phyloP scores from a whole-genome alignment of 37 sponge, comb jelly and placozoan genomes.

The Corticium candelabrum region DNA sequence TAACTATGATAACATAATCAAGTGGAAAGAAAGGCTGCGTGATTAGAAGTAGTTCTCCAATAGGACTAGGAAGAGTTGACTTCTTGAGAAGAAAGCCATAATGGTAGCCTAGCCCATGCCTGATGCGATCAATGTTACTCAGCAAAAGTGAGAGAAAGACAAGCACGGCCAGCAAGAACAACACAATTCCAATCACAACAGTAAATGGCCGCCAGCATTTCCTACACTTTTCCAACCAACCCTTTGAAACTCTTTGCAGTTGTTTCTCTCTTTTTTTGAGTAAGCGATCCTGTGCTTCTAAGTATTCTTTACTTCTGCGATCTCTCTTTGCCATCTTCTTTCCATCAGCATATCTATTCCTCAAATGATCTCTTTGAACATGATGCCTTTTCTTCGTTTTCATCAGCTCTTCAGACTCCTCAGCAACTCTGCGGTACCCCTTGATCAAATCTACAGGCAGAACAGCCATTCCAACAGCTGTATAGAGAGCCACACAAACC shows the following conservation, averaged over 20 bases:
- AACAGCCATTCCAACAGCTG: neutral
- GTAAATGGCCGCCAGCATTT: neutral
- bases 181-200: neutral
- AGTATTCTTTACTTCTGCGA: neutral
- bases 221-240: neutral
- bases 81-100: slow-evolving; percentile 2
- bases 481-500: neutral
- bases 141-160: neutral
- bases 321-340: neutral
- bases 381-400: neutral
- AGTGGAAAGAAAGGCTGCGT: neutral
- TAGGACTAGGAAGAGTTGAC: neutral
- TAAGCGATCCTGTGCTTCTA: neutral
- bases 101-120: neutral
- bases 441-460: neutral
- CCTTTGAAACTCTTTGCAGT: neutral
- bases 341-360: neutral
- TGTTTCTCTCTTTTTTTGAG: neutral
- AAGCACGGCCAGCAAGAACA: neutral
- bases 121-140: neutral
- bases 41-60: neutral
- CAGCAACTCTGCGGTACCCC: neutral
- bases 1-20: neutral
- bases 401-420: neutral
- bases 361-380: neutral